These are phyloP conservation scores for Cecidostiba fungosa DNA, from an alignment of 2,888 invertebrate genomes.

Conservation along the genomic window DNA sequence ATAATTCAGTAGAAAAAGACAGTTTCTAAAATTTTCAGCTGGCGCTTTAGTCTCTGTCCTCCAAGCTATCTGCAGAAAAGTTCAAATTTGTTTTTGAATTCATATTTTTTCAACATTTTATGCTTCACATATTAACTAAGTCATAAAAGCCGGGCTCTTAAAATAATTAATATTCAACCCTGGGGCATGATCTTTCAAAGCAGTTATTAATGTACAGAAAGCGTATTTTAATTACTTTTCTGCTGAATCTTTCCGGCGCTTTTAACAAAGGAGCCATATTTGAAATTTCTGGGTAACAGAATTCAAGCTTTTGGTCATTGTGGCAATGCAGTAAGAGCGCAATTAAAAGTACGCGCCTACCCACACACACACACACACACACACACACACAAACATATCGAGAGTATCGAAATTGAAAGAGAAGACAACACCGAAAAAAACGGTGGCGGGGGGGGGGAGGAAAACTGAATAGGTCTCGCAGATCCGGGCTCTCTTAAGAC, in stretches of 20 bases:
- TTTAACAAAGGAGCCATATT: neutral
- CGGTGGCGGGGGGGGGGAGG: neutral
- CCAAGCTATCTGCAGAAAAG: neutral
- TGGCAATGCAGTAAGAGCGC: neutral
- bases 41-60: neutral
- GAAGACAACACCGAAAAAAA: neutral
- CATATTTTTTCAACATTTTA: neutral
- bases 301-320: neutral
- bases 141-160: neutral
- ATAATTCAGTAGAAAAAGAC: constrained; percentile 5
- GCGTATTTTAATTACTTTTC: constrained; percentile 8
- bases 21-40: neutral
- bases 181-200: neutral
- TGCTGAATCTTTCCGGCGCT: neutral
- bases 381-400: too few relatives aligned
- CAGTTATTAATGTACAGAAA: neutral
- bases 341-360: neutral
- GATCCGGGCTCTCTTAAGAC: constrained; percentile 9
- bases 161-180: neutral
- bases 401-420: neutral
- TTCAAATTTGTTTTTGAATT: neutral
- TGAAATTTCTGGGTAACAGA: neutral
- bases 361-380: neutral
- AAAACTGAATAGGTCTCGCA: constrained; percentile 44
- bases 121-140: neutral